These are phyloP conservation scores for Rhizomys pruinosus DNA, from an alignment of 2,113 vertebrate species.

Conservation along the genomic window DNA sequence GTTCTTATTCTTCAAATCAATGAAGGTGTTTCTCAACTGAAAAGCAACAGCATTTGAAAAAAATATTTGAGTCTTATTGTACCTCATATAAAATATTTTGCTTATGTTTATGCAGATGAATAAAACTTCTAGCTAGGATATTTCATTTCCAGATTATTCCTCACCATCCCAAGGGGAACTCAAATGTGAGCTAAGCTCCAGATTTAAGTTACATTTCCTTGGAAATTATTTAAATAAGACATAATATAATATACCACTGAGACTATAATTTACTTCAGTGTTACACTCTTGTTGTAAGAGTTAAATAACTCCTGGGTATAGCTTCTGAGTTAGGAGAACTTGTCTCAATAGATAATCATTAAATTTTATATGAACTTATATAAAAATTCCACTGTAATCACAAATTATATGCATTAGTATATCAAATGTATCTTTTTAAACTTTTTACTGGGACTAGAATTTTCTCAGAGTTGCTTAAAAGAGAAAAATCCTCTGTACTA, in stretches of 20 bases:
- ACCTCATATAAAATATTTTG: conserved; percentile 38
- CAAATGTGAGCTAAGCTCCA: conserved; percentile 31
- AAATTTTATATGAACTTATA: conserved; percentile 58
- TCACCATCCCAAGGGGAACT: conserved; percentile 9
- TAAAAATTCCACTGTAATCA: conserved; percentile 39
- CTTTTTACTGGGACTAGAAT: conserved; percentile 26
- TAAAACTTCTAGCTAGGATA: conserved; percentile 53
- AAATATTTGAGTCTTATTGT: not conserved
- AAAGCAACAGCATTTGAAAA: not conserved
- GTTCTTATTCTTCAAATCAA: conserved; percentile 18
- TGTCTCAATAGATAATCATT: conserved; percentile 63
- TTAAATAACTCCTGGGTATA: conserved; percentile 51
- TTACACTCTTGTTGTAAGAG: conserved; percentile 56
- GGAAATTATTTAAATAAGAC: conserved; percentile 73
- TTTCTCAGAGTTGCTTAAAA: conserved; percentile 28
- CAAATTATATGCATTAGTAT: conserved; percentile 39
- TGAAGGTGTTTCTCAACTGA: conserved; percentile 18
- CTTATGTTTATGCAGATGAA: conserved; percentile 42
- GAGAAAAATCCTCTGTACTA: not conserved
- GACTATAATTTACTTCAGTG: conserved; percentile 57
- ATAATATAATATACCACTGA: conserved; percentile 47
- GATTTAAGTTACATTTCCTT: conserved; percentile 59
- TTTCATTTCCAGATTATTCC: conserved; percentile 60
- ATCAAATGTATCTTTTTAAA: conserved; percentile 19
- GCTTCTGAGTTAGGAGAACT: conserved; percentile 64